Conservation (phyloP, 2,113 vertebrate species). For the Oryzias melastigma region DNA sequence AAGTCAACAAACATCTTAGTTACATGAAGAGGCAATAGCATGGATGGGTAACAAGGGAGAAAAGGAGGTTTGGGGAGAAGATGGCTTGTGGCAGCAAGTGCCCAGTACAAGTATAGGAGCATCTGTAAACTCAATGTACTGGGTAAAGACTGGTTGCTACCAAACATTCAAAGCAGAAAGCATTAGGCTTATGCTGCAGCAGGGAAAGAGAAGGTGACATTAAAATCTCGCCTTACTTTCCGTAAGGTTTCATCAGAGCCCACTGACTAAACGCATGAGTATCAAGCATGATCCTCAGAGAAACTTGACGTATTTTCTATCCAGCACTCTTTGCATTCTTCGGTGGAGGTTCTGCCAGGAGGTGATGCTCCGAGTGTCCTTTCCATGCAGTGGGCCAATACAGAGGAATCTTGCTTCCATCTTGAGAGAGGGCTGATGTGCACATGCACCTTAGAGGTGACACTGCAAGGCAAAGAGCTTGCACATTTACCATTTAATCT, state of each 20-base stretch:
- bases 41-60: slow-evolving; percentile 17
- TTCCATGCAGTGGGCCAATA: slow-evolving; percentile 52
- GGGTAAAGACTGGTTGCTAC: slow-evolving; percentile 72
- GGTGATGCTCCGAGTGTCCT: slow-evolving; percentile 44
- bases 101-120: slow-evolving; percentile 65
- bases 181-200: slow-evolving; percentile 66
- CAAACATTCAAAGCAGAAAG: slow-evolving; percentile 80
- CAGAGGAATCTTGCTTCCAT: slow-evolving; percentile 57
- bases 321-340: slow-evolving; percentile 41
- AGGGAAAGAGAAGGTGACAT: slow-evolving; percentile 51
- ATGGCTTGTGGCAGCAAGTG: slow-evolving; percentile 55
- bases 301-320: slow-evolving; percentile 36
- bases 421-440: slow-evolving; percentile 60
- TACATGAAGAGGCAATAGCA: slow-evolving; percentile 50
- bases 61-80: slow-evolving; percentile 37
- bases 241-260: slow-evolving; percentile 55
- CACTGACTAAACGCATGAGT: slow-evolving; percentile 36
- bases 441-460: slow-evolving; percentile 34
- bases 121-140: slow-evolving; percentile 65
- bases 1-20: slow-evolving; percentile 45
- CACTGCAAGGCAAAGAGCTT: slow-evolving; percentile 58
- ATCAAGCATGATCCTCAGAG: slow-evolving; percentile 41
- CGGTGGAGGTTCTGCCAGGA: slow-evolving; percentile 38
- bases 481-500: slow-evolving; percentile 54
- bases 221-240: slow-evolving; percentile 56